Evolutionary conservation across 2,113 vertebrate genomes (phyloP).

Genomic region (Pithys albifrons): DNA sequence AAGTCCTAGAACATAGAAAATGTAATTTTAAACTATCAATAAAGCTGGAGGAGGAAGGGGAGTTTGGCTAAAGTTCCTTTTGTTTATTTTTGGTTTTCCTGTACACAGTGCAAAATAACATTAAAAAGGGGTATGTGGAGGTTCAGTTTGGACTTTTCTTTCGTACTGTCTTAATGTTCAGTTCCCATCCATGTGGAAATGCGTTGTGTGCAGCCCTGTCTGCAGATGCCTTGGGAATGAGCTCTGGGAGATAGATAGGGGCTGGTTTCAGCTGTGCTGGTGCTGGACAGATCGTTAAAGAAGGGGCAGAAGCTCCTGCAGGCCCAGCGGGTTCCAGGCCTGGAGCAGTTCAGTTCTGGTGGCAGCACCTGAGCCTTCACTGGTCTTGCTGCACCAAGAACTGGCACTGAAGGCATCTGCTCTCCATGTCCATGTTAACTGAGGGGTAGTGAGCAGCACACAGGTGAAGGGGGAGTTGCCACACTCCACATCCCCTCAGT

Average conservation of each 20-base stretch:
- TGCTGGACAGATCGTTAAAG: rapidly evolving
- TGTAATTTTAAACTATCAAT: constrained; percentile 99
- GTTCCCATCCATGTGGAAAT: not conserved
- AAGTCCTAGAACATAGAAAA: constrained; percentile 98
- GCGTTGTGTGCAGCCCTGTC: not conserved
- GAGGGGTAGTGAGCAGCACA: rapidly evolving
- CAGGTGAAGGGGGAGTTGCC: not conserved
- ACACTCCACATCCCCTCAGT: rapidly evolving
- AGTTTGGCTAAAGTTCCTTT: constrained; percentile 82
- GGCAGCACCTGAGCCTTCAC: not conserved
- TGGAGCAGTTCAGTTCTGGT: not conserved
- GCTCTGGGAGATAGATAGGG: rapidly evolving
- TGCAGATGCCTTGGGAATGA: rapidly evolving
- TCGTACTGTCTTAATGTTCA: not conserved
- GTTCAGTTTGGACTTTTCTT: constrained; percentile 68
- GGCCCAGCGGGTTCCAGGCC: rapidly evolving
- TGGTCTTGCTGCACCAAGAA: rapidly evolving
- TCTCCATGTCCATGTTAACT: rapidly evolving
- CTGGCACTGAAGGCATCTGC: rapidly evolving
- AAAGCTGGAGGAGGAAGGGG: constrained; percentile 99
- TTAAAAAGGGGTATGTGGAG: constrained; percentile 76
- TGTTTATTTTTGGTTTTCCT: constrained; percentile 76
- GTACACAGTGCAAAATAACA: constrained; percentile 72
- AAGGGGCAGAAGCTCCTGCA: not conserved
- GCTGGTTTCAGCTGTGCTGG: rapidly evolving